Evolutionary conservation across 2,888 invertebrate genomes (phyloP), one percentile per base, ranked within the genome.

Genomic region (Dysmachus trigonus): DNA sequence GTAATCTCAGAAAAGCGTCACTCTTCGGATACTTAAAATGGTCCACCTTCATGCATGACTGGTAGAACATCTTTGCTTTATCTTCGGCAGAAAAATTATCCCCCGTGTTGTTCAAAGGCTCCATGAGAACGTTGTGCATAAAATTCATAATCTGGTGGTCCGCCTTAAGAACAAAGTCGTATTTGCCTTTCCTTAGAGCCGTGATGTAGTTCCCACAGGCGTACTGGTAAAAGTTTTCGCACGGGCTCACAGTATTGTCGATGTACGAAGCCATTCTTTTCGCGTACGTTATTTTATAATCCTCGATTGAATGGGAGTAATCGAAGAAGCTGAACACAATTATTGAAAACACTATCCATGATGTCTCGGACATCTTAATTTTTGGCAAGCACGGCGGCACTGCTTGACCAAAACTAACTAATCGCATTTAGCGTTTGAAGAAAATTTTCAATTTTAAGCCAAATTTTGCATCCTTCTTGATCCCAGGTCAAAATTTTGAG

Each of bases 211-310:
- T n/a, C n/a, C 47, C 97, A 90, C 96, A 97, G 0, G 97, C 96
- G 89, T 95, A 97, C 89, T 96, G 95, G 90, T 96, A 97, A 90
- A 97, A 97, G 90, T 97, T 97, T 6, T 94, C 93, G 90, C 97
- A 97, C 0, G 97, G 97, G 90, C 96, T 94, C 0, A 94, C 94
- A 35, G 92, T 93, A 0, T 91, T 91, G 38, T 41, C 38, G 38
- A 41, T 41, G 15, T 13, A 41, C 15, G 38, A 41, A 0, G 13
- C 38, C 38, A 41, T 41, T 3, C 38, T 41, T 41, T 41, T 41
- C 13, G 38, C 13, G 13, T 41, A 41, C 38, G 38, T 41, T 3
- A 41, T 41, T 41, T 15, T 10, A 15, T 41, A 41, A 41, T 41
- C 15, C 3, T 41, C 38, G 3, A 41, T 41, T 41, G 15, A 41